Evolutionary conservation across 2,113 vertebrate genomes (phyloP), one percentile per base, ranked within the genome.

Genomic region (Channa maculata): DNA sequence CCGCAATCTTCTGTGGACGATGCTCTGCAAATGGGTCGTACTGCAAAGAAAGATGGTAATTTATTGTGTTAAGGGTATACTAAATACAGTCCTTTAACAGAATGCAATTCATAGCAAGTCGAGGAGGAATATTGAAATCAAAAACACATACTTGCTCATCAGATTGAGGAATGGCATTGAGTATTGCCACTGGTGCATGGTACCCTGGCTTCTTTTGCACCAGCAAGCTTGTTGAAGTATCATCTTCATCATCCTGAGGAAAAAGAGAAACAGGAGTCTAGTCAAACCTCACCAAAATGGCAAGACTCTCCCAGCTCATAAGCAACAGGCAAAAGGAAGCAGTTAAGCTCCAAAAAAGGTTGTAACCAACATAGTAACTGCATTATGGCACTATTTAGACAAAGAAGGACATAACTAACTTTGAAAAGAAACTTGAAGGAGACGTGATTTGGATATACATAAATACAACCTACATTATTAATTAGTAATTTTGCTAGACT

Each of bases 1-100:
- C 98, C 0, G 96, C 97, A 33, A 99, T 99, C 94, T 99, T 99
- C 52, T 95, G 96, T 48, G 98, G 96, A 39, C 97, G 95, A 79
- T 99, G 98, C 38, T 99, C 98, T 75, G 97, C 97, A 93, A 99
- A 99, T 5, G 98, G 98, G 90, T 99, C 98, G 86, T 99, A 99
- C 98, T 99, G 75, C 51, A 86, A 85, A 72, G 41, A 3, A 39
- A 58, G 0, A 1, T 3, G 62, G 15, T 8, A 5, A 24, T 24
- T 24, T 24, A 24, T 24, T 24, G 24, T 24, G 24, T 24, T 24
- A 24, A 24, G 24, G 1, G 24, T 24, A 24, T 1, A 24, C 24
- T 24, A 24, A 24, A 24, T 24, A 24, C 24, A 24, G 24, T 1
- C 24, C 24, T 24, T 24, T 24, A 24, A 41, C 39, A 41, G 39